Evolutionary conservation across 2,113 vertebrate genomes (phyloP).

Genomic region (Takifugu flavidus): DNA sequence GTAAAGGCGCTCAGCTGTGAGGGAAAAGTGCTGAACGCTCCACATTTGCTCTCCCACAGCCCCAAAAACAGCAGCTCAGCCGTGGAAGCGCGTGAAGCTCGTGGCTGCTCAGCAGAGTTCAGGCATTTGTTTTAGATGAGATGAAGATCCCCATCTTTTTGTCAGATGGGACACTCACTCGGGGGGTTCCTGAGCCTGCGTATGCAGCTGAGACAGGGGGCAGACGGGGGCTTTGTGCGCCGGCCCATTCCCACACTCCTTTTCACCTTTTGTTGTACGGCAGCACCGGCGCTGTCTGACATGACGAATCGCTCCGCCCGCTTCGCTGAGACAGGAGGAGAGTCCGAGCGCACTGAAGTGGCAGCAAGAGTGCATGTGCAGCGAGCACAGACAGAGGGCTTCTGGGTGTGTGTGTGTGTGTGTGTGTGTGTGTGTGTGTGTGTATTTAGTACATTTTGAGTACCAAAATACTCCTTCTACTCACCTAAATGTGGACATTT

Average conservation of each 20-base stretch:
- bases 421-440: not conserved
- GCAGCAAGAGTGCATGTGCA: conserved; percentile 13
- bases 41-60: conserved; percentile 21
- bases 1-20: conserved; percentile 32
- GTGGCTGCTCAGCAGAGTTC: not conserved
- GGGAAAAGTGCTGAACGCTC: conserved; percentile 11
- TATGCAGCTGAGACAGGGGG: conserved; percentile 58
- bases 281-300: conserved; percentile 61
- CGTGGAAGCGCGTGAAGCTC: conserved; percentile 24
- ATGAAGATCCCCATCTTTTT: not conserved
- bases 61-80: conserved; percentile 9
- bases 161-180: not conserved
- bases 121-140: not conserved
- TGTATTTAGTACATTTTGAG: too few relatives aligned
- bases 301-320: conserved; percentile 71
- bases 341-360: conserved; percentile 24
- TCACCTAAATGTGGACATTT: too few relatives aligned
- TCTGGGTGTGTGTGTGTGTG: not conserved
- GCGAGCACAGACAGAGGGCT: too few relatives aligned
- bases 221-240: conserved; percentile 67
- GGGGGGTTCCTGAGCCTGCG: conserved; percentile 27
- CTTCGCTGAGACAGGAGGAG: conserved; percentile 39
- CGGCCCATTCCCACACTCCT: conserved; percentile 77
- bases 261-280: conserved; percentile 73
- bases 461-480: too few relatives aligned